These are phyloP conservation scores for Diachasma alloeum DNA, from an alignment of 1,140 invertebrate species.

Conservation along the genomic window DNA sequence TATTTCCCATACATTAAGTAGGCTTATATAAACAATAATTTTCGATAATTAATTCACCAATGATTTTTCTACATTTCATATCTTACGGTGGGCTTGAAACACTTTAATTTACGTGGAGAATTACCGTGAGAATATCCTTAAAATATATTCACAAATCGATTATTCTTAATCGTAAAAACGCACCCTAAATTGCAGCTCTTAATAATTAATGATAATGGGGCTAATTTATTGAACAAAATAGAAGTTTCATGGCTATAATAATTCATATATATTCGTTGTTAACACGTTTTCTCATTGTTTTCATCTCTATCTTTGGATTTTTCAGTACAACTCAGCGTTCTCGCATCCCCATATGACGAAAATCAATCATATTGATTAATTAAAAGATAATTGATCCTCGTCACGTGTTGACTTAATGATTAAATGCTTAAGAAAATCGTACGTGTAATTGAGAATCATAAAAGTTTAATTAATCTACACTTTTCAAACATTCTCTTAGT, in stretches of 20 bases:
- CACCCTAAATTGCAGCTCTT: conserved; percentile 26
- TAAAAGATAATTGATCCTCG: neutral
- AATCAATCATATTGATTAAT: neutral
- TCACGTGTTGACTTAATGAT: neutral
- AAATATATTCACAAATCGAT: neutral
- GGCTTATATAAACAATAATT: neutral
- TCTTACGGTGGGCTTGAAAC: conserved; percentile 13
- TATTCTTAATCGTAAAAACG: conserved; percentile 18
- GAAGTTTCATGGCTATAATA: conserved; percentile 1
- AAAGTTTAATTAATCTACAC: neutral
- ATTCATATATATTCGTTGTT: conserved; percentile 8
- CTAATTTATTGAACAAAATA: neutral
- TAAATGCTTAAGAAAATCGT: neutral
- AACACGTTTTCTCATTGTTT: neutral
- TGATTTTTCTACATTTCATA: neutral
- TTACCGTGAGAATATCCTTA: conserved; percentile 1
- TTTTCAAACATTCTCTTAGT: neutral
- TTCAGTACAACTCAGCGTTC: neutral
- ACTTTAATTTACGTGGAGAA: conserved; percentile 3
- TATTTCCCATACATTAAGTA: neutral
- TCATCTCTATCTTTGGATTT: neutral
- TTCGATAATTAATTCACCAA: neutral
- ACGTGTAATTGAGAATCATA: neutral
- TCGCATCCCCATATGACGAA: neutral
- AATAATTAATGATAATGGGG: neutral